Evolutionary conservation across 1,140 invertebrate species (phyloP).

Genomic region (Chironomus striatipennis): DNA sequence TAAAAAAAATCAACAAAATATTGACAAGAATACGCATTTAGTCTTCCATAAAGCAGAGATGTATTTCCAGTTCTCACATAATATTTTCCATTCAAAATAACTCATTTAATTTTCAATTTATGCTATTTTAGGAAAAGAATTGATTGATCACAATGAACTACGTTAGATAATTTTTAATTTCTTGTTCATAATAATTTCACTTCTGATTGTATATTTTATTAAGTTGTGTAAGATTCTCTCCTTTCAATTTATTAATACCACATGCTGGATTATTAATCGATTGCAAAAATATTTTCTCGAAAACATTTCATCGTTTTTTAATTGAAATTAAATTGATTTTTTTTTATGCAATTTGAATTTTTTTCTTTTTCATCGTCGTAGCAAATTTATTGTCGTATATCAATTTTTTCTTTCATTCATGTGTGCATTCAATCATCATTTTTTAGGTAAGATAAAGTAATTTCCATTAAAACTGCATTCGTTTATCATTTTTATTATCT

Average conservation of each 20-base stretch:
- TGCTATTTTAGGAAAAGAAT: not conserved
- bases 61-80: no score
- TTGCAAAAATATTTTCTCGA: no score
- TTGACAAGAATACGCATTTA: no score
- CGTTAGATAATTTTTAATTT: not conserved
- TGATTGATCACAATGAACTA: slow-evolving; percentile 13
- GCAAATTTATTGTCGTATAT: slow-evolving; percentile 9
- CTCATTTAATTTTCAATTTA: no score
- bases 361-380: not conserved
- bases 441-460: not conserved
- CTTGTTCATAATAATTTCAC: not conserved
- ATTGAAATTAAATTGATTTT: not conserved
- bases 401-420: not conserved
- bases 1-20: no score
- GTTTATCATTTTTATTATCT: not conserved
- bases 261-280: not conserved
- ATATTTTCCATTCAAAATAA: no score
- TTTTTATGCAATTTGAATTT: not conserved
- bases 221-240: no score
- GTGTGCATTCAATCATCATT: not conserved
- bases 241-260: not conserved
- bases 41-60: no score
- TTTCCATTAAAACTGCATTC: not conserved
- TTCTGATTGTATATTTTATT: not conserved
- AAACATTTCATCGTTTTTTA: not conserved